Percentiles rank a stretch among this genome's conserved stretches.
These are phyloP conservation scores for Micromys minutus DNA, from an alignment of 2,113 vertebrate species.

Conservation along the genomic window DNA sequence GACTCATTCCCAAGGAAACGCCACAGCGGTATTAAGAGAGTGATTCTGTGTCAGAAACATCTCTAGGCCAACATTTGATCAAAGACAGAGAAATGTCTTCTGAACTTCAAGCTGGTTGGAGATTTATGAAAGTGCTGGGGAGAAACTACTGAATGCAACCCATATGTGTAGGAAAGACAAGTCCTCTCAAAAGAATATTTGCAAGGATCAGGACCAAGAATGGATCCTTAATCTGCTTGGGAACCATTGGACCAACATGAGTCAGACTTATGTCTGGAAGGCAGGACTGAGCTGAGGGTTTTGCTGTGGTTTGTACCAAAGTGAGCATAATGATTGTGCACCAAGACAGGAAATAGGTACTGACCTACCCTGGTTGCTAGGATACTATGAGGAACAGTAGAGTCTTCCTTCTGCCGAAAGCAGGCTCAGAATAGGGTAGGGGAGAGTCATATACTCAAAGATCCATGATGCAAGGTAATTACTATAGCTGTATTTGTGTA, in stretches of 20 bases:
- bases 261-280: neutral
- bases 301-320: neutral
- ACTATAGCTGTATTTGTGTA: neutral
- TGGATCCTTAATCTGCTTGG: neutral
- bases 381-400: neutral
- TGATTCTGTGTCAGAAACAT: neutral
- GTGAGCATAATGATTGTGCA: neutral
- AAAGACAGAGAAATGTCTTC: neutral
- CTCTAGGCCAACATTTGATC: neutral
- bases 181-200: neutral
- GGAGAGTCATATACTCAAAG: neutral
- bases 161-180: neutral
- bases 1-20: neutral
- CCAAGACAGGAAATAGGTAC: neutral
- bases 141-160: neutral
- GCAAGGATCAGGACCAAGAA: constrained; percentile 1
- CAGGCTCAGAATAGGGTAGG: neutral
- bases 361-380: neutral
- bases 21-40: neutral
- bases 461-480: neutral
- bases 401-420: neutral
- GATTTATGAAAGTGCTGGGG: neutral
- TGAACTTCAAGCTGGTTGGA: neutral
- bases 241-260: neutral
- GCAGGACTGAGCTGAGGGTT: neutral